These are phyloP conservation scores for Mesochorus sp. DNA, from an alignment of 2,888 invertebrate genomes.

Conservation along the genomic window DNA sequence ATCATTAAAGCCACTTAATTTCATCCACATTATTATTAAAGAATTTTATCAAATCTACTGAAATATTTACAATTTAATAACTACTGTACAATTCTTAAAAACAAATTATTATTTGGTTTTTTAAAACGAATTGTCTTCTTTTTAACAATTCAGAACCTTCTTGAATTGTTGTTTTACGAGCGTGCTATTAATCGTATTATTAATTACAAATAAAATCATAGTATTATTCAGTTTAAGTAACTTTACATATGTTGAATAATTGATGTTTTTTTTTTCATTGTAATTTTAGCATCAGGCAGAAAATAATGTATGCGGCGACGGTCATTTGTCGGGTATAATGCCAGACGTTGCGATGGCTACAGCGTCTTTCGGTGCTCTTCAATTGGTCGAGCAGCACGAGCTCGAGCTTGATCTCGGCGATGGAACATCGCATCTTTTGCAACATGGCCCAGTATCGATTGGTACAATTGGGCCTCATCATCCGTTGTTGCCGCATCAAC, in stretches of 20 bases:
- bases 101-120: too few relatives aligned
- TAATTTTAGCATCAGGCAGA: conserved; percentile 80
- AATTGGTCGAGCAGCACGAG: conserved; percentile 85
- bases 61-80: too few relatives aligned
- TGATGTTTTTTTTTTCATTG: neutral
- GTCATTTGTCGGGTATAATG: conserved; percentile 91
- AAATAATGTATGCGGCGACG: conserved; percentile 86
- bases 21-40: too few relatives aligned
- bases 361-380: conserved; percentile 87
- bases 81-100: too few relatives aligned
- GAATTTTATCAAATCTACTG: too few relatives aligned
- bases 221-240: neutral
- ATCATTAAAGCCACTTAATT: too few relatives aligned
- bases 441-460: conserved; percentile 74
- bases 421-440: conserved; percentile 87
- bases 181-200: too few relatives aligned
- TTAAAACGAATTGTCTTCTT: too few relatives aligned
- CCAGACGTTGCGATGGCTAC: conserved; percentile 97
- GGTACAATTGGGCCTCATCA: conserved; percentile 75
- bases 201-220: neutral
- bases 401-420: conserved; percentile 94
- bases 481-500: conserved; percentile 76
- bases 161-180: too few relatives aligned
- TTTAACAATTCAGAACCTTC: too few relatives aligned
- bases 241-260: neutral